Base-by-base conservation (phyloP, 2,888 invertebrate genomes). In the Agonopterix alstromeriana region DNA sequence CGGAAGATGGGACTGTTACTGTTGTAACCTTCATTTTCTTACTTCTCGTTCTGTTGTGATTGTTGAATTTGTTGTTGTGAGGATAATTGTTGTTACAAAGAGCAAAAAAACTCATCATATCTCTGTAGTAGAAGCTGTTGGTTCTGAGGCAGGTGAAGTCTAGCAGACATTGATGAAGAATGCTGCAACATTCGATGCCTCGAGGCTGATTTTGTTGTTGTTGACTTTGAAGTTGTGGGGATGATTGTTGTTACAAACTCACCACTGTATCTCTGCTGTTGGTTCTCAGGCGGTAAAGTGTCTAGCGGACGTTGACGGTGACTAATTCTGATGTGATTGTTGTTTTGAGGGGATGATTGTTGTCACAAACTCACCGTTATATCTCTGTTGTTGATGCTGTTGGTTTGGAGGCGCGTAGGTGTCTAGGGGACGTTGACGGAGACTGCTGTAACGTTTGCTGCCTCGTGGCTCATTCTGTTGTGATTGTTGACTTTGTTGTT, bases 181-280 rank as follows among this genome's bases (percentile, higher is more conserved):
- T 90, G 58, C 90, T 91, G 75, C 91, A 92, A 10, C 91, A 76
- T 58, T 92, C 92, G 50, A 90, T 89, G 10, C 90, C 90, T 10
- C 14, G 14, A 14, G 14, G 14, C 17, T 81, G 80, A 11, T 41
- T 41, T 11, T 46, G 46, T 46, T 46, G 46, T 10, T 17, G 27
- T 10, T n/a, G 41, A 10, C 36, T 36, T 10, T 43, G 43, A 35
- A 35, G 43, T 35, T 17, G 43, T 10, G 27, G 10, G 17, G 17
- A 17, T 17, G 17, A 3, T 17, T 17, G 17, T 17, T 17, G 17
- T 17, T 2, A 17, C 17, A 17, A 17, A 17, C 17, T 17, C 2
- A 17, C 17, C 17, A 3, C 4, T 17, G 4, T 3, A 17, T 17
- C 17, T 17, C 17, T 55, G 67, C 14, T 56, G 63, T 3, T 58